phyloP scores from a whole-genome alignment of 2,797 vertebrate genomes.

The Mycteria americana region DNA sequence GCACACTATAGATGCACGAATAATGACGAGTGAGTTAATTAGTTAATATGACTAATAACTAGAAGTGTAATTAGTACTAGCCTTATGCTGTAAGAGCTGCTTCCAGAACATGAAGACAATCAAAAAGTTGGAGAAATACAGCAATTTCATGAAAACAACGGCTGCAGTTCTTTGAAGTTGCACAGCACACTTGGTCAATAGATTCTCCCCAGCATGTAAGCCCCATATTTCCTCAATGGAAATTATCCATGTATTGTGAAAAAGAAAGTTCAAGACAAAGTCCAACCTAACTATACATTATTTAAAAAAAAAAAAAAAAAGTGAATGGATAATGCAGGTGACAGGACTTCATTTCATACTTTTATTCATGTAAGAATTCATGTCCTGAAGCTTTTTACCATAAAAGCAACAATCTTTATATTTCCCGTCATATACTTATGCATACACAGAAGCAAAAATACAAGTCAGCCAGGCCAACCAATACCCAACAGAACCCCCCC shows the following conservation, averaged over 20 bases:
- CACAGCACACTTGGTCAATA: not conserved
- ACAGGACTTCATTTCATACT: not conserved
- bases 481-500: fast-evolving
- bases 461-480: not conserved
- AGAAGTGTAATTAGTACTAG: not conserved
- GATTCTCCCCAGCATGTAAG: not conserved
- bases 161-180: not conserved
- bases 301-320: not conserved
- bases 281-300: not conserved
- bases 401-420: not conserved
- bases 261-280: not conserved
- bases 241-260: not conserved
- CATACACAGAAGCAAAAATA: not conserved
- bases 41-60: not conserved
- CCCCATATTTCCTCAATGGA: not conserved
- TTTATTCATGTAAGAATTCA: not conserved
- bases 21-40: not conserved
- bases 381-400: not conserved
- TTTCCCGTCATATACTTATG: not conserved
- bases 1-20: not conserved
- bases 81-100: not conserved
- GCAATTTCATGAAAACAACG: not conserved
- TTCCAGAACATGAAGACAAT: not conserved
- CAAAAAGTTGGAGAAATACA: not conserved
- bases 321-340: not conserved